Base-by-base conservation (phyloP, 2,888 invertebrate species). In the Macrosiphum euphorbiae region DNA sequence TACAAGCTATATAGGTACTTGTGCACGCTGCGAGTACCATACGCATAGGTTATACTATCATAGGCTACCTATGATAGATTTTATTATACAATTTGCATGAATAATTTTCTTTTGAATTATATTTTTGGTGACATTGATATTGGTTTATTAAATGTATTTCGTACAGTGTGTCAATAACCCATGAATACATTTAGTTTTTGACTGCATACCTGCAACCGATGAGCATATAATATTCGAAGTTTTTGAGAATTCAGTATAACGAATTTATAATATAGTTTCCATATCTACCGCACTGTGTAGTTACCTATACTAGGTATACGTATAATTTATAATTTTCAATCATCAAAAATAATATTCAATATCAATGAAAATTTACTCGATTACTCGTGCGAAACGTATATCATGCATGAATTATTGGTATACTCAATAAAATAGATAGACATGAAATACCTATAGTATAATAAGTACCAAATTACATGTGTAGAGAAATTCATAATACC, bases 401-500 rank as follows among this genome's bases (percentile, higher is more conserved):
- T 97, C 52, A n/a, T 28, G 41, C 67, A 20, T n/a, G 92, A 55
- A 78, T 78, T 88, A 52, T 88, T 67, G 26, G 13, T 52, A 47
- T 47, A 47, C 47, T 11, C 0, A 20, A 61, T 87, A 55, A 28
- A 87, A 85, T 35, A 61, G 24, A 41, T 35, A 78, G 35, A 78
- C 8, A 78, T 35, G 7, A 20, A 78, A 35, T 26, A 85, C 41
- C 11, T 26, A 85, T 44, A 44, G 16, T 52, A 52, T 16, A 16
- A 52, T 52, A 52, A 16, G 16, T 44, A 44, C 20, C 10, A 85
- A 85, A 28, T 26, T 2, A 44, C 5, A 78, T 78, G 20, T 35
- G 20, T 78, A 78, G 20, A 8, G 0, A 8, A 8, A 78, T 78
- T 20, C 3, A 20, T 20, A 35, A 35, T 41, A 78, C 8, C 35